phyloP scores from a whole-genome alignment of 2,113 vertebrate species.

The Tachuris rubrigastra region DNA sequence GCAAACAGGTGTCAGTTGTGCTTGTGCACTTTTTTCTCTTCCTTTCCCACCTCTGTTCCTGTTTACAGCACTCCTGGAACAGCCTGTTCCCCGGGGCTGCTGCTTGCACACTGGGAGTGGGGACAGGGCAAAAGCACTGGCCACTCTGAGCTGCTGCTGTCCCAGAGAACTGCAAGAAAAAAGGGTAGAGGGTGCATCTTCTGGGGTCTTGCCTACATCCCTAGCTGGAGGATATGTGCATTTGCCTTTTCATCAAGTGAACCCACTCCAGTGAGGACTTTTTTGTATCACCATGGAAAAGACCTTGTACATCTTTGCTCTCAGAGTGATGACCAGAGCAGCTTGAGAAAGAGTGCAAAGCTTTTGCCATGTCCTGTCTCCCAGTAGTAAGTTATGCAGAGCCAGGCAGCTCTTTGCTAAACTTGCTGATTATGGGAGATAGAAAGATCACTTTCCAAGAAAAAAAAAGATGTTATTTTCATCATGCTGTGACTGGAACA shows the following conservation, averaged over 20 bases:
- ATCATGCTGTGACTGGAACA: neutral
- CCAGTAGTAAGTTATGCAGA: neutral
- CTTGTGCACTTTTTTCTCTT: neutral
- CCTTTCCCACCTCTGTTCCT: neutral
- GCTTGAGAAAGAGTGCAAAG: neutral
- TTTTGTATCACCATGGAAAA: neutral
- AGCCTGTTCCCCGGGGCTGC: neutral
- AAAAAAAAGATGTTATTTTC: neutral
- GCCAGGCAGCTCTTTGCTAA: neutral
- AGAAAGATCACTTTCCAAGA: neutral
- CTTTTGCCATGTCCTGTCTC: neutral
- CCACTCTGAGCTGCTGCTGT: constrained; percentile 15
- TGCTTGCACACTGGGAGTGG: neutral
- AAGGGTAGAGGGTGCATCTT: neutral
- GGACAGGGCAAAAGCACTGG: neutral
- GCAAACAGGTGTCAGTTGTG: neutral
- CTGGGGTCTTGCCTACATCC: neutral
- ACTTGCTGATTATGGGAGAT: neutral
- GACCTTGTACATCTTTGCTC: neutral
- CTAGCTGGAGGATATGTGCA: neutral
- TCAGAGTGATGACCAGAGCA: neutral
- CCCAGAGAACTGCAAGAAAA: neutral
- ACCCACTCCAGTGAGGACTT: neutral
- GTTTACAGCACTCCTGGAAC: neutral
- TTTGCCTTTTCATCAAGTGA: neutral